These are phyloP conservation scores for Aquatica leii DNA, from an alignment of 2,888 invertebrate genomes.

Conservation along the genomic window DNA sequence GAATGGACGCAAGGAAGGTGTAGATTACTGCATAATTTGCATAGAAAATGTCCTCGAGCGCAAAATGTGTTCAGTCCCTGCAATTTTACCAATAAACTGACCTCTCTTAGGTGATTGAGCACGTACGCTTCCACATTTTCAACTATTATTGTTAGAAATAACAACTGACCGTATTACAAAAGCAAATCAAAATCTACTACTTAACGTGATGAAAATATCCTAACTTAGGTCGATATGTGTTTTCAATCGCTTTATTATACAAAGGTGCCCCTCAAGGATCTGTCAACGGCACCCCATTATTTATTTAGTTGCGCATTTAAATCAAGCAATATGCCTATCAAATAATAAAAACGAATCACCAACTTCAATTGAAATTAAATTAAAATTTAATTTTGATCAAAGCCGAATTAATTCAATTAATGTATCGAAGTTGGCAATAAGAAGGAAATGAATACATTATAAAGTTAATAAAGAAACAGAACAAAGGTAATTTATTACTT, in stretches of 20 bases:
- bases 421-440: too few species aligned
- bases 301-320: too few species aligned
- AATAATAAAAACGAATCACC: too few species aligned
- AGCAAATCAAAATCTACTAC: conserved; percentile 17
- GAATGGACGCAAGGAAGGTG: conserved; percentile 50
- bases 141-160: conserved; percentile 31
- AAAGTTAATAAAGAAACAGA: too few species aligned
- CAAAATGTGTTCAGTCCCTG: conserved; percentile 39
- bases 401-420: too few species aligned
- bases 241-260: conserved; percentile 30
- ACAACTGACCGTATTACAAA: conserved; percentile 20
- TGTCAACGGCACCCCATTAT: too few species aligned
- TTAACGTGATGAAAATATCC: conserved; percentile 45
- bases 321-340: too few species aligned
- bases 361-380: too few species aligned
- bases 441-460: too few species aligned
- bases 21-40: conserved; percentile 50
- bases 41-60: conserved; percentile 43
- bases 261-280: too few species aligned
- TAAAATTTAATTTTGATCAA: too few species aligned
- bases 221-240: conserved; percentile 28
- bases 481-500: too few species aligned
- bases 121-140: conserved; percentile 29
- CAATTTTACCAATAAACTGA: conserved; percentile 31
- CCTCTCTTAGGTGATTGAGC: conserved; percentile 36